Evolutionary conservation across 2,888 invertebrate genomes (phyloP).

Genomic region (Coelopa pilipes): DNA sequence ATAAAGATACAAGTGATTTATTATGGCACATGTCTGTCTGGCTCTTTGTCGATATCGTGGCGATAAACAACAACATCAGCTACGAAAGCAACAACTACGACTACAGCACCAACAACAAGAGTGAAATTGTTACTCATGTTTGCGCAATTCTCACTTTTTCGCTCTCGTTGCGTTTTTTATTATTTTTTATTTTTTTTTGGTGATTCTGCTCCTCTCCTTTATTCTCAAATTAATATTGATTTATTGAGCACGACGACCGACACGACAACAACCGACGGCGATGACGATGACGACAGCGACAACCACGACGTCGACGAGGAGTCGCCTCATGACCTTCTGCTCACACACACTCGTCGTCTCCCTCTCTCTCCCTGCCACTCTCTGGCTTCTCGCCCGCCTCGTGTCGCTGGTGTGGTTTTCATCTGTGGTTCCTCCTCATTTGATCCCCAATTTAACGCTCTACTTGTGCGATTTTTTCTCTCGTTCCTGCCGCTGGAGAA

Average conservation of each 20-base stretch:
- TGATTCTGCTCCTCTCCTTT: slow-evolving; percentile 37
- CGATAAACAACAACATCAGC: slow-evolving; percentile 30
- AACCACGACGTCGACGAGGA: neutral
- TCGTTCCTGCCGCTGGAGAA: too few relatives aligned
- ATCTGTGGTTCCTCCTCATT: neutral
- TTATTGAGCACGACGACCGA: slow-evolving; percentile 36
- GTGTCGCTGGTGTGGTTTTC: neutral
- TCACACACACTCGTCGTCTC: neutral
- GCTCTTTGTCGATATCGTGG: slow-evolving; percentile 21
- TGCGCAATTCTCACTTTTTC: slow-evolving; percentile 6
- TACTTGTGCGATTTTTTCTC: neutral
- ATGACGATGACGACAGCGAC: neutral
- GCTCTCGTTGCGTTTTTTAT: slow-evolving; percentile 15
- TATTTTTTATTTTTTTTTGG: too few relatives aligned
- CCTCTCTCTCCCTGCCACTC: slow-evolving; percentile 3
- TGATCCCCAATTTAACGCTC: slow-evolving; percentile 4
- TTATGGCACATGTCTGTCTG: slow-evolving; percentile 23
- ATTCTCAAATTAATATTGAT: slow-evolving; percentile 43
- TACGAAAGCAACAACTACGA: too few relatives aligned
- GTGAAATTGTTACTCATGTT: slow-evolving; percentile 6
- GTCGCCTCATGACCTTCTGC: slow-evolving; percentile 1
- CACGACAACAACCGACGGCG: neutral
- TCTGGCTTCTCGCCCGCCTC: neutral
- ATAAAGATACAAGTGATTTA: slow-evolving; percentile 33
- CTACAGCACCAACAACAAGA: neutral